phyloP scores from a whole-genome alignment of 2,797 vertebrate genomes.

The Hipposideros larvatus region DNA sequence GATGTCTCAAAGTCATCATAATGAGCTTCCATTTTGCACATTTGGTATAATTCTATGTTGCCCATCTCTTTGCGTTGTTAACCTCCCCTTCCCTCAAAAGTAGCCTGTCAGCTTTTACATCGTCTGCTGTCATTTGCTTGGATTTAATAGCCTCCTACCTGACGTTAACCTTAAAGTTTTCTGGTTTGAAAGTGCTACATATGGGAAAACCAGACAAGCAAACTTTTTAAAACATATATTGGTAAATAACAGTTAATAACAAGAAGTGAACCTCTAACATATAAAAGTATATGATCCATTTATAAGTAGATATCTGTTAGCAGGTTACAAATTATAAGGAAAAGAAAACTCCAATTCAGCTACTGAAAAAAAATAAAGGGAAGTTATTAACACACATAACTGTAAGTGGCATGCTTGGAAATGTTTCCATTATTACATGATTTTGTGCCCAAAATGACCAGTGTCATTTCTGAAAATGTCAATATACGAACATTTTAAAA shows the following conservation, averaged over 20 bases:
- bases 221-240: constrained; percentile 5
- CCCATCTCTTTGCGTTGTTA: neutral
- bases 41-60: neutral
- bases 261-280: neutral
- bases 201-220: neutral
- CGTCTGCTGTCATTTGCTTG: neutral
- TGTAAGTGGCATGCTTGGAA: neutral
- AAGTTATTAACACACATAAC: neutral
- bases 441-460: neutral
- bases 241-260: neutral
- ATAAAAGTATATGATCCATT: neutral
- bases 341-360: neutral
- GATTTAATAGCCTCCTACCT: constrained; percentile 11
- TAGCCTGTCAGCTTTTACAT: constrained; percentile 33
- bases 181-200: constrained; percentile 31
- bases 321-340: constrained; percentile 2
- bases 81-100: neutral
- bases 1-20: neutral
- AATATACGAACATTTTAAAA: neutral
- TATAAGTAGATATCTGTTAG: neutral
- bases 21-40: neutral
- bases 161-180: constrained; percentile 43
- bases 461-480: neutral
- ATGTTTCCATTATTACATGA: neutral
- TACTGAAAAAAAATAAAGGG: neutral